Base-by-base conservation (phyloP, 2,888 invertebrate genomes). In the Caenorhabditis drosophilae region DNA sequence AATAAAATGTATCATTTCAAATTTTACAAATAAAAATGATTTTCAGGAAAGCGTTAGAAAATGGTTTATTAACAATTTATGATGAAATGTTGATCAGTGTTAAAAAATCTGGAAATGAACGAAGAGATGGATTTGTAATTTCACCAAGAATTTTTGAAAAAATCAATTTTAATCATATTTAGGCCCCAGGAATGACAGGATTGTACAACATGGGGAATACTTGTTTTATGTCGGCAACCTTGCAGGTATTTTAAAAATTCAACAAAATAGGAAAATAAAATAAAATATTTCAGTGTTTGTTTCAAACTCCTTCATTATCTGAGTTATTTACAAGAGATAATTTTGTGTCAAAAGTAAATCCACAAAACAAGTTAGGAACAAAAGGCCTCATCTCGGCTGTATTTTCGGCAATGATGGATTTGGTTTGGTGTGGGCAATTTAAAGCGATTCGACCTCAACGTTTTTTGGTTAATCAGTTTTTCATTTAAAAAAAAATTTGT, bases 171-270 rank as follows among this genome's bases (percentile, higher is more conserved):
- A 6, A 6, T 20, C 40, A 23, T 42, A 12, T 42, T 9, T 25
- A 42, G 42, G 23, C 26, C 18, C 63, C 55, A 3, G 72, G 72
- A 6, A 49, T 51, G 11, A 67, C 67, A 7, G 87, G 76, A 0
- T 81, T 87, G 2, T 84, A 85, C 46, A 87, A 87, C 76, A 82
- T 87, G 26, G 87, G 87, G 25, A 87, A 87, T 76, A 87, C 87
- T 2, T 87, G 87, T 73, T 87, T 86, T 77, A 70, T 73, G 68
- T 68, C 66, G 2, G 70, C 73, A 4, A 69, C 66, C 4, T 40
- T 73, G 1, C 73, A 71, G 57, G 67, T 67, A 40, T 40, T 23
- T 41, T 12, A 18, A 41, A 12, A 3, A 16, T 34, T 12, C n/a
- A n/a, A 34, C 18, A n/a, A n/a, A n/a, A n/a, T n/a, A 34, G 34